Evolutionary conservation across 2,888 invertebrate species (phyloP).

Genomic region (Diabrotica balteata): DNA sequence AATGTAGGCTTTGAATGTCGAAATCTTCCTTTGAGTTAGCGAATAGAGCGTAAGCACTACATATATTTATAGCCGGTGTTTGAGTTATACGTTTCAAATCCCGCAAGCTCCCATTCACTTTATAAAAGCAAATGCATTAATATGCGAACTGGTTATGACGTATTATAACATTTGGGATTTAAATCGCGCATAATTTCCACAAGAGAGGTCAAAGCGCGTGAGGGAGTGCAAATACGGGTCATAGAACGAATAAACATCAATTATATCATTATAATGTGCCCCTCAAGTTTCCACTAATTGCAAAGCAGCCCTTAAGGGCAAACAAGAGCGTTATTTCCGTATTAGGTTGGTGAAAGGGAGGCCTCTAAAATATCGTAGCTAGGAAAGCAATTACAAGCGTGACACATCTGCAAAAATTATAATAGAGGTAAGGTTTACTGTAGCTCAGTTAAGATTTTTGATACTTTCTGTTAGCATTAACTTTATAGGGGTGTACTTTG

Average conservation of each 20-base stretch:
- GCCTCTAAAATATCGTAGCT: slow-evolving; percentile 18
- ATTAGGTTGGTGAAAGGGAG: slow-evolving; percentile 22
- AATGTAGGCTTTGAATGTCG: too few relatives aligned
- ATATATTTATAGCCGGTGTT: too few relatives aligned
- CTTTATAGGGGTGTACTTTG: slow-evolving; percentile 3
- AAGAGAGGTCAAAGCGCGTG: slow-evolving; percentile 30
- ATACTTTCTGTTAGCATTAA: background rate
- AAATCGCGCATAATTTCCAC: slow-evolving; percentile 24
- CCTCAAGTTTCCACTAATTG: slow-evolving; percentile 30
- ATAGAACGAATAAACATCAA: slow-evolving; percentile 33
- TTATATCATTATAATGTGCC: slow-evolving; percentile 31
- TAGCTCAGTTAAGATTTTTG: slow-evolving; percentile 7
- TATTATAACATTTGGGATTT: slow-evolving; percentile 19
- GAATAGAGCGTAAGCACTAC: too few relatives aligned
- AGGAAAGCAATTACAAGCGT: slow-evolving; percentile 5
- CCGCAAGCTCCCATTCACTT: too few relatives aligned
- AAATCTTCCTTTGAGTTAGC: too few relatives aligned
- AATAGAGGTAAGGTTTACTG: slow-evolving; percentile 6
- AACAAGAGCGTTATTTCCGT: slow-evolving; percentile 31
- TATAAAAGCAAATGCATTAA: slow-evolving; percentile 6
- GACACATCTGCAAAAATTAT: slow-evolving; percentile 4
- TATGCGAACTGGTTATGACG: slow-evolving; percentile 2
- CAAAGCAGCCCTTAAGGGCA: slow-evolving; percentile 27
- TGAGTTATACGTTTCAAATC: too few relatives aligned
- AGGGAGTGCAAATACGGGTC: slow-evolving; percentile 31